phyloP scores from a whole-genome alignment of 2,888 invertebrate species.

The Zaprionus bogoriensis region DNA sequence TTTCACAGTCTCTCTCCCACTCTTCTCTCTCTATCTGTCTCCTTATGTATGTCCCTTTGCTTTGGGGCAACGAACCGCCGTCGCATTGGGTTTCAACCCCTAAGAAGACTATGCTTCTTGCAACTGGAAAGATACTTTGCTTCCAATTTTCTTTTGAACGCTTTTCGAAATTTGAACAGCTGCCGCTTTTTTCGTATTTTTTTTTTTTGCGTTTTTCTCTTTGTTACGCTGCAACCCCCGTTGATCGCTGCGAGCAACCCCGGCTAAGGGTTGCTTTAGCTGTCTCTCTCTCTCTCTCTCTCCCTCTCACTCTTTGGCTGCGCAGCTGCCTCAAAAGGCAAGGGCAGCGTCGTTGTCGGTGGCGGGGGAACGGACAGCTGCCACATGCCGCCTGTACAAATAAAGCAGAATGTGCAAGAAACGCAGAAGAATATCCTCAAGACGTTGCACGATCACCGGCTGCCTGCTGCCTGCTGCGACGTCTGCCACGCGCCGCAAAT shows the following conservation, averaged over 20 bases:
- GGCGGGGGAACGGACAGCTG: slow-evolving; percentile 66
- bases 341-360: slow-evolving; percentile 36
- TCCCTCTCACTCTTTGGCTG: slow-evolving; percentile 7
- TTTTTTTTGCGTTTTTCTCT: slow-evolving; percentile 6
- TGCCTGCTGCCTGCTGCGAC: slow-evolving; percentile 46
- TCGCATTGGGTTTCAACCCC: slow-evolving; percentile 70
- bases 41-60: neutral
- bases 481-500: slow-evolving; percentile 80
- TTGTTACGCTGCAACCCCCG: slow-evolving; percentile 46
- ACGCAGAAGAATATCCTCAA: slow-evolving; percentile 3
- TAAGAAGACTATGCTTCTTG: slow-evolving; percentile 31
- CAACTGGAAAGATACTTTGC: slow-evolving; percentile 31
- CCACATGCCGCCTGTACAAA: slow-evolving; percentile 74
- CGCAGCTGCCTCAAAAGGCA: slow-evolving; percentile 49
- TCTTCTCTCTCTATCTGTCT: neutral
- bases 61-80: slow-evolving; percentile 42
- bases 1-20: neutral
- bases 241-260: slow-evolving; percentile 59
- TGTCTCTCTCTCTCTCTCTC: slow-evolving; percentile 29
- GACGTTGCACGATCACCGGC: slow-evolving; percentile 19
- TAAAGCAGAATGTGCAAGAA: slow-evolving; percentile 23
- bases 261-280: slow-evolving; percentile 61
- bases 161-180: slow-evolving; percentile 73
- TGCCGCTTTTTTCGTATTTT: slow-evolving; percentile 51
- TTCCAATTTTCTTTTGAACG: slow-evolving; percentile 42